Percentiles rank a stretch among this genome's conserved stretches.
Conservation (phyloP, 2,797 vertebrate genomes). For the Thaleichthys pacificus region DNA sequence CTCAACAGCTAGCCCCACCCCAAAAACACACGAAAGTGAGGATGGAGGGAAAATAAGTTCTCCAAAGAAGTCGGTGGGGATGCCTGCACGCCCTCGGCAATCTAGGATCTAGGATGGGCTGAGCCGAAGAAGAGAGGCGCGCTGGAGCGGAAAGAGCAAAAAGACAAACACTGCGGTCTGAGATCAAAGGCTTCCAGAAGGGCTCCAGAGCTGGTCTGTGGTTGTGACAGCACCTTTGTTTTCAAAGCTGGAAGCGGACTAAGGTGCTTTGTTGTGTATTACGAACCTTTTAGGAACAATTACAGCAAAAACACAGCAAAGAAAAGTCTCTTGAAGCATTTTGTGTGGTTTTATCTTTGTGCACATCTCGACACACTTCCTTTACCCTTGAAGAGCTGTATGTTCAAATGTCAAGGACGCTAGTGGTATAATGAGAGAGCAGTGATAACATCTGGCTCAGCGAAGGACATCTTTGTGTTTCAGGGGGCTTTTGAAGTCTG, state of each 20-base stretch:
- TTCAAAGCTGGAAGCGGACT: constrained; percentile 53
- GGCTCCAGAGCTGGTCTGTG: constrained; percentile 28
- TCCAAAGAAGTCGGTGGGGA: too few species aligned
- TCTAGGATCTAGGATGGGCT: constrained; percentile 24
- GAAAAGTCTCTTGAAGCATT: background rate
- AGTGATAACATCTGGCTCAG: constrained; percentile 13
- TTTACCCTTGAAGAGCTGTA: background rate
- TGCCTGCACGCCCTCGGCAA: too few species aligned
- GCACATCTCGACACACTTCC: background rate
- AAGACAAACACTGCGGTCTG: constrained; percentile 57
- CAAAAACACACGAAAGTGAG: constrained; percentile 20
- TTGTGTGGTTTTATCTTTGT: background rate
- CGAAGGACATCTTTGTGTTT: background rate
- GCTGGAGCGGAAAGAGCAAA: constrained; percentile 53
- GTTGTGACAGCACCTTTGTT: constrained; percentile 50
- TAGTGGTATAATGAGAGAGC: background rate
- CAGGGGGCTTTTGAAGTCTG: background rate
- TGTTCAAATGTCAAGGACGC: background rate
- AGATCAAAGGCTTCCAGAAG: constrained; percentile 70
- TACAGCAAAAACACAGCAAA: background rate
- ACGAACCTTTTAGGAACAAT: background rate
- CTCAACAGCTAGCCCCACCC: constrained; percentile 59
- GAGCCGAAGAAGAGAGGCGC: constrained; percentile 33
- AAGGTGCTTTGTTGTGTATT: background rate
- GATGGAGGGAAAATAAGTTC: constrained; percentile 26